Base-by-base conservation (phyloP, 2,113 vertebrate genomes). In the Panthera uncia region DNA sequence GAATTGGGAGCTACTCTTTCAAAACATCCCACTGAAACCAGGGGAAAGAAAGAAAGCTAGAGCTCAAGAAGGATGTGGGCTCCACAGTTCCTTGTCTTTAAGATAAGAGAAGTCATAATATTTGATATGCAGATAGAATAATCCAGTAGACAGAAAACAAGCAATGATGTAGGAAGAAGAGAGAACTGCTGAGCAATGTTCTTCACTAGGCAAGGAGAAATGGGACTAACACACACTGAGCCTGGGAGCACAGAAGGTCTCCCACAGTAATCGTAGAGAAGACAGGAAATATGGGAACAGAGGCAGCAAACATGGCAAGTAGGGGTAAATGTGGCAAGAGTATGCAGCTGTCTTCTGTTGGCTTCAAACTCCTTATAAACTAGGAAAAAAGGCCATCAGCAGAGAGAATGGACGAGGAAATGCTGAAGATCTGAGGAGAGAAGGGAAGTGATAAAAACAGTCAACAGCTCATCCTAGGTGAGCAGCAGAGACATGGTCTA, bases 51-150 rank as follows among this genome's bases (percentile, higher is more conserved):
- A 79, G 61, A 83, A 76, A 21, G 36, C 33, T 73, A 63, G 2
- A 50, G 36, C 27, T 33, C 61, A 6, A 91, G 38, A 87, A 48
- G 52, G 10, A 57, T 16, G 50, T 31, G 4, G 13, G 48, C 82
- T 57, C 23, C 63, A 80, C 91, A 79, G 21, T 76, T 61, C 65
- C 69, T 95, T 94, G 41, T 41, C 89, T 92, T 81, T 95, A 89
- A 69, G 29, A 31, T 38, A 83, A 48, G 81, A n/a, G 14, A 74
- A 91, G 48, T 85, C 48, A 85, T 36, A 84, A 33, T 45, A 81
- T 52, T 82, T 63, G 63, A 6, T 81, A 50, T 89, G n/a, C 13
- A 61, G 41, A 78, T 0, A 91, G 36, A 88, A 89, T 63, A 69
- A 94, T 33, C 69, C 48, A 85, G 14, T 19, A 85, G 71, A 73